These are phyloP conservation scores for Plebejus argus DNA, from an alignment of 2,888 invertebrate species.

Conservation along the genomic window DNA sequence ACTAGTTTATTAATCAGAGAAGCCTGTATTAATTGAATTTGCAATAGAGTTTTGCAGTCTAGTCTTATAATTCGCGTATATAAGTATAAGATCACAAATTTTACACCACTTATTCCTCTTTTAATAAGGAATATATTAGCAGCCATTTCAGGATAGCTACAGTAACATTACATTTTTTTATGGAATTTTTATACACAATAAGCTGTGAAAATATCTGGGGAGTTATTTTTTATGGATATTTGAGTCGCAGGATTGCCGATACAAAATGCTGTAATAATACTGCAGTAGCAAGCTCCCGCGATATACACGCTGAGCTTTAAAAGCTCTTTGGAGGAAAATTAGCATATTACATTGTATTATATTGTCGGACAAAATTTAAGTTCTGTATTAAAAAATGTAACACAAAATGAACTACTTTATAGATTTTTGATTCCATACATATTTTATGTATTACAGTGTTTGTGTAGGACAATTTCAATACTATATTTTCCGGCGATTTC, in stretches of 20 bases:
- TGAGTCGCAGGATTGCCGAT: background rate
- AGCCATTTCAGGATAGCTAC: too few species aligned
- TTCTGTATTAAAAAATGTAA: too few species aligned
- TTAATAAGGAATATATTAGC: too few species aligned
- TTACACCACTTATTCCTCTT: too few species aligned
- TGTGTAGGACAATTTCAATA: too few species aligned
- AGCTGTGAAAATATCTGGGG: background rate
- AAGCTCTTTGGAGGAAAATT: background rate
- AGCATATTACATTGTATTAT: background rate
- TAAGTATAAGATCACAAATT: too few species aligned
- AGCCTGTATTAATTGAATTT: background rate
- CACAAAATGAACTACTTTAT: too few species aligned
- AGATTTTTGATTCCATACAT: too few species aligned
- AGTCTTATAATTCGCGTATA: too few species aligned
- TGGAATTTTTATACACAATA: background rate
- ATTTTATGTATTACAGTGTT: too few species aligned
- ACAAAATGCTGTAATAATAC: slow-evolving; percentile 11
- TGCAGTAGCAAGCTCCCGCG: background rate
- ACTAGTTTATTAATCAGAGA: background rate
- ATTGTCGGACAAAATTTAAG: too few species aligned
- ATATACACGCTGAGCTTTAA: background rate
- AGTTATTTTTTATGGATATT: slow-evolving; percentile 4
- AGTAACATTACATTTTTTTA: background rate
- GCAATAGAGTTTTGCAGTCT: background rate
- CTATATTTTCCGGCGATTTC: too few species aligned